These are phyloP conservation scores for Rachycentron canadum DNA, from an alignment of 2,797 vertebrate genomes.

Conservation along the genomic window DNA sequence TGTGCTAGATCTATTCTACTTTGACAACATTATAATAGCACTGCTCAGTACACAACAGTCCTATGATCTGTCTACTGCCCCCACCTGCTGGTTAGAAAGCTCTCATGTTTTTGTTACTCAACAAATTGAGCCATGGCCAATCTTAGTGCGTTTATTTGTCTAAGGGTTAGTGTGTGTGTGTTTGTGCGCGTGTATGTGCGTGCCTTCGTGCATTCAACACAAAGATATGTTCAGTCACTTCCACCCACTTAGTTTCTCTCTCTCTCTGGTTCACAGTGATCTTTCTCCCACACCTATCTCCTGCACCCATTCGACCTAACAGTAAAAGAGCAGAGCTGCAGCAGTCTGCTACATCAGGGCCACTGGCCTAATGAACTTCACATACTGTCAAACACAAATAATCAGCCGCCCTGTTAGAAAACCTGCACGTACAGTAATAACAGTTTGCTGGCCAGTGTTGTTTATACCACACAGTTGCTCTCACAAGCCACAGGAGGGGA, in stretches of 20 bases:
- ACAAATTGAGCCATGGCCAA: constrained; percentile 71
- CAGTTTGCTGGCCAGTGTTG: constrained; percentile 66
- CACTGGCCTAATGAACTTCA: constrained; percentile 64
- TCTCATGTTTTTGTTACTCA: constrained; percentile 74
- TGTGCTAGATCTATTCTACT: constrained; percentile 36
- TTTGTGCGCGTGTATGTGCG: constrained; percentile 42
- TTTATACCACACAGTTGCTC: constrained; percentile 76
- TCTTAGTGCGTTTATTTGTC: constrained; percentile 54
- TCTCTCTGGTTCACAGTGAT: constrained; percentile 64
- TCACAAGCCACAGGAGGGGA: constrained; percentile 70
- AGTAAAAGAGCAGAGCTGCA: constrained; percentile 49
- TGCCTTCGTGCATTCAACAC: constrained; percentile 40
- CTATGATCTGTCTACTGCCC: constrained; percentile 81
- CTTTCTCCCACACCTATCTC: constrained; percentile 72
- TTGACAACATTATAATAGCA: constrained; percentile 41
- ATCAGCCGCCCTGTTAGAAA: constrained; percentile 50
- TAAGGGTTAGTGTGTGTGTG: constrained; percentile 44
- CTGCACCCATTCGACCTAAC: constrained; percentile 56
- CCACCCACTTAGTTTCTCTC: constrained; percentile 71
- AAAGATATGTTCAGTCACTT: constrained; percentile 72
- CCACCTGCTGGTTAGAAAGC: constrained; percentile 85
- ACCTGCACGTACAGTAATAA: constrained; percentile 46
- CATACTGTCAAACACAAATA: constrained; percentile 63
- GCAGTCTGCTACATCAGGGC: constrained; percentile 35
- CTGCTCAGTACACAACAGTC: constrained; percentile 27